Evolutionary conservation across 1,140 invertebrate species (phyloP).

Genomic region (Camponotus floridanus): DNA sequence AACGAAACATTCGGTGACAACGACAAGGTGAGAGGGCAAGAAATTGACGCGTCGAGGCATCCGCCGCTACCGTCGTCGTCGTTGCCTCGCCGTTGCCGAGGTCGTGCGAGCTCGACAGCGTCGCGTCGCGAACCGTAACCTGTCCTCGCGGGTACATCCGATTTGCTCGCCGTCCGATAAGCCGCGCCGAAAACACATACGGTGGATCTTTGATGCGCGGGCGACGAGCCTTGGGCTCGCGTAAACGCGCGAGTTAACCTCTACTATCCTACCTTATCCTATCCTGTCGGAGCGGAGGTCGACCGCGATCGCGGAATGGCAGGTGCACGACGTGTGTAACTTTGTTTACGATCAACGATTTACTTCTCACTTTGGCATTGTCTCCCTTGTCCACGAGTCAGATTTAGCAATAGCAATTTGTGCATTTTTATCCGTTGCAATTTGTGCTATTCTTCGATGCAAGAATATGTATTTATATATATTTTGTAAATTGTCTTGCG

Average conservation of each 20-base stretch:
- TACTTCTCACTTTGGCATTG: constrained; percentile 40
- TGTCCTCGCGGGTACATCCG: constrained; percentile 11
- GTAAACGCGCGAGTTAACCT: constrained; percentile 75
- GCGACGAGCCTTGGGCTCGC: constrained; percentile 62
- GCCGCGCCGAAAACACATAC: constrained; percentile 71
- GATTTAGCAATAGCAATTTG: constrained; percentile 26
- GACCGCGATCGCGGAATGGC: constrained; percentile 63
- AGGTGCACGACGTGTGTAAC: constrained; percentile 58
- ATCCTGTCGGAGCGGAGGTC: constrained; percentile 52
- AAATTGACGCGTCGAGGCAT: constrained; percentile 9
- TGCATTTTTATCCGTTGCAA: too few species aligned
- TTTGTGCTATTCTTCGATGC: background rate
- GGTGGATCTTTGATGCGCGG: constrained; percentile 64
- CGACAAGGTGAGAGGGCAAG: constrained; percentile 82
- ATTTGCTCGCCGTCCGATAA: background rate
- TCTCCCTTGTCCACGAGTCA: constrained; percentile 32
- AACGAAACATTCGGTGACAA: constrained; percentile 82
- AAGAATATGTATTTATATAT: background rate
- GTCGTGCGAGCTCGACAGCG: constrained; percentile 29
- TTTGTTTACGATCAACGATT: constrained; percentile 35
- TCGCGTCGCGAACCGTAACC: constrained; percentile 9
- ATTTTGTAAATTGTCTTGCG: background rate
- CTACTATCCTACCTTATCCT: too few species aligned
- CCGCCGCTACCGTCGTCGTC: background rate
- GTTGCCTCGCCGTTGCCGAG: background rate